Percentiles rank a stretch among this genome's conserved stretches.
Conservation (phyloP, 2,888 invertebrate genomes). For the Scaptomyza caliginosa region DNA sequence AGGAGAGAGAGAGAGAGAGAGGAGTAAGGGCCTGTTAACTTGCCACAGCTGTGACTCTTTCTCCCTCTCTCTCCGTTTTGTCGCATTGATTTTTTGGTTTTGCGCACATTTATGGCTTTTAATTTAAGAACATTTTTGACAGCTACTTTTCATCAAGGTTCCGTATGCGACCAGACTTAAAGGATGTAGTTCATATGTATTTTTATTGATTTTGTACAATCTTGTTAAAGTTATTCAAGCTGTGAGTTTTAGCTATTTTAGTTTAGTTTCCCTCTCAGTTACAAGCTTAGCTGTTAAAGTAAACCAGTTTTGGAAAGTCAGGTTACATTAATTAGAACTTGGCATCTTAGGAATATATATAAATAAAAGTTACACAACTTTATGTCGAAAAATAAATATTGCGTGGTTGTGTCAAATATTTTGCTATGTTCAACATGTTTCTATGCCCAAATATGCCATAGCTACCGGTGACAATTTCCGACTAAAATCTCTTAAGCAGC, state of each 20-base stretch:
- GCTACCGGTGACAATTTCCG: constrained; percentile 18
- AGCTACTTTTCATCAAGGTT: constrained; percentile 39
- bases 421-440: constrained; percentile 19
- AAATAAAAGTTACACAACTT: background rate
- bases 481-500: constrained; percentile 12
- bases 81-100: constrained; percentile 63
- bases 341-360: background rate
- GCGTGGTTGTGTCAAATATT: background rate
- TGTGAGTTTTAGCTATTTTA: background rate
- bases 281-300: background rate
- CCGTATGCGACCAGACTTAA: constrained; percentile 16
- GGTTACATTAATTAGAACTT: background rate
- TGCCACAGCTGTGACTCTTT: constrained; percentile 52
- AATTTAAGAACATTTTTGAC: constrained; percentile 62
- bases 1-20: background rate
- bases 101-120: constrained; percentile 66
- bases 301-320: background rate
- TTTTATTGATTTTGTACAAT: constrained; percentile 14
- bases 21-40: background rate
- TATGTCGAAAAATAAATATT: constrained; percentile 2
- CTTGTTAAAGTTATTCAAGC: background rate
- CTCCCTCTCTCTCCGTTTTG: constrained; percentile 3
- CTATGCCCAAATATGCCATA: constrained; percentile 3
- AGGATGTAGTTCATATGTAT: constrained; percentile 22
- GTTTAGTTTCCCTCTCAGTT: background rate